Conservation (phyloP, 2,113 vertebrate species). For the Fregata magnificens region DNA sequence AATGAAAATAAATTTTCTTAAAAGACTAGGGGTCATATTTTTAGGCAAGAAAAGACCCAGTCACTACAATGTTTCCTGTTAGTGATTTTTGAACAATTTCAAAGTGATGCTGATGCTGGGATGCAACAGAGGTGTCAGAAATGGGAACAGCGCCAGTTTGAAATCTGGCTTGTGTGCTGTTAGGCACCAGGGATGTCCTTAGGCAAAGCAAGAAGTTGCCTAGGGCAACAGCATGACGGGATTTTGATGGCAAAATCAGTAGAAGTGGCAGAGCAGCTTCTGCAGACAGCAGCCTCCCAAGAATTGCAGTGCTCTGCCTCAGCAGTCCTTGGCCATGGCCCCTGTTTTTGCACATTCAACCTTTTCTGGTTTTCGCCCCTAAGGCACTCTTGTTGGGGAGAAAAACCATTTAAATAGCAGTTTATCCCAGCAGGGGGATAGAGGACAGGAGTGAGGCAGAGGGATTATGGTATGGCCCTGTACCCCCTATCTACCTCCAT, state of each 20-base stretch:
- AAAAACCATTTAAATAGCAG: background rate
- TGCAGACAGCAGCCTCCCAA: background rate
- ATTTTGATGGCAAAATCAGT: conserved; percentile 13
- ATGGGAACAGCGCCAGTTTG: background rate
- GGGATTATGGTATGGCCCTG: background rate
- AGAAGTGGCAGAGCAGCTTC: background rate
- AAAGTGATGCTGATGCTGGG: background rate
- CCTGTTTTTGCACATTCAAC: background rate
- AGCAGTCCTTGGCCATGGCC: background rate
- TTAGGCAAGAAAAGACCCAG: background rate
- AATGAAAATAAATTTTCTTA: background rate
- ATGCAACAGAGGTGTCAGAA: background rate
- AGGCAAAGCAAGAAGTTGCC: conserved; percentile 30
- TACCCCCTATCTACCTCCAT: background rate
- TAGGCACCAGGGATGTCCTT: background rate
- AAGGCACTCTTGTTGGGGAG: background rate
- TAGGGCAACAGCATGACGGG: background rate
- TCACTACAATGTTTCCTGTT: background rate
- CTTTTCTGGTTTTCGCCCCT: background rate
- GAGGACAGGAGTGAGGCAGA: background rate
- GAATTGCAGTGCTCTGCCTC: background rate
- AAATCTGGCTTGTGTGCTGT: background rate
- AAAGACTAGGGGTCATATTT: background rate
- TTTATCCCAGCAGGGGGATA: background rate
- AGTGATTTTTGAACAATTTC: background rate